Conservation (phyloP, 2,888 invertebrate species). For the Agrilus cyanescens region DNA sequence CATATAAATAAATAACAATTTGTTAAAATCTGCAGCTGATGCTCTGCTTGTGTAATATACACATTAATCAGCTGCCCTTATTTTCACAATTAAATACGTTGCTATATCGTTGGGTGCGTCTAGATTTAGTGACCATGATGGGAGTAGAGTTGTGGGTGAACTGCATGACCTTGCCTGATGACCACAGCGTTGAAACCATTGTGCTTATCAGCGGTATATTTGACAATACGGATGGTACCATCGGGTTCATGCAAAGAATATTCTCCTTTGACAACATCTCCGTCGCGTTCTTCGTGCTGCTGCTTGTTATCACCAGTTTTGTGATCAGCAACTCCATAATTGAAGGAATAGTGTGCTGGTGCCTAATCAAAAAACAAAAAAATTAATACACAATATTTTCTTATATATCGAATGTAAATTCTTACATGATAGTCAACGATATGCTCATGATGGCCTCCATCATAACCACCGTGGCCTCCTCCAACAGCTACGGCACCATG, state of each 20-base stretch:
- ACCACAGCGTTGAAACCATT: slow-evolving; percentile 40
- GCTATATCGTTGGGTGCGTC: not conserved
- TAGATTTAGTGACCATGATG: too few species aligned
- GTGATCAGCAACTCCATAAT: slow-evolving; percentile 31
- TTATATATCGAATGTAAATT: too few species aligned
- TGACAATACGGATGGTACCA: slow-evolving; percentile 43
- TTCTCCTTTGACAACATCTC: slow-evolving; percentile 41
- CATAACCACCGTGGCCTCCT: not conserved
- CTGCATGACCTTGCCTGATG: slow-evolving; percentile 39
- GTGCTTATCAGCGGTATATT: slow-evolving; percentile 45
- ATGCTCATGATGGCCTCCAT: not conserved
- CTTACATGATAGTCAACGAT: too few species aligned
- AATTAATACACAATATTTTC: too few species aligned
- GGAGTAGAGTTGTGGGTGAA: slow-evolving; percentile 26
- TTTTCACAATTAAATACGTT: too few species aligned
- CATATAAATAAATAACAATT: too few species aligned
- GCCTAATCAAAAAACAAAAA: too few species aligned
- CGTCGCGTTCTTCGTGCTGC: slow-evolving; percentile 42
- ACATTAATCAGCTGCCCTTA: slow-evolving; percentile 11
- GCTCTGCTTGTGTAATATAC: too few species aligned
- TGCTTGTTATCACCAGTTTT: slow-evolving; percentile 45
- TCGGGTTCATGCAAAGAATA: slow-evolving; percentile 45
- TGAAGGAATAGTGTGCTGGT: too few species aligned
- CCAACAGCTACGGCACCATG: not conserved
- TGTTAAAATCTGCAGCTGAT: too few species aligned